Evolutionary conservation across 2,113 vertebrate species (phyloP), one percentile per base, ranked within the genome.

Genomic region (Rhinoderma darwinii): DNA sequence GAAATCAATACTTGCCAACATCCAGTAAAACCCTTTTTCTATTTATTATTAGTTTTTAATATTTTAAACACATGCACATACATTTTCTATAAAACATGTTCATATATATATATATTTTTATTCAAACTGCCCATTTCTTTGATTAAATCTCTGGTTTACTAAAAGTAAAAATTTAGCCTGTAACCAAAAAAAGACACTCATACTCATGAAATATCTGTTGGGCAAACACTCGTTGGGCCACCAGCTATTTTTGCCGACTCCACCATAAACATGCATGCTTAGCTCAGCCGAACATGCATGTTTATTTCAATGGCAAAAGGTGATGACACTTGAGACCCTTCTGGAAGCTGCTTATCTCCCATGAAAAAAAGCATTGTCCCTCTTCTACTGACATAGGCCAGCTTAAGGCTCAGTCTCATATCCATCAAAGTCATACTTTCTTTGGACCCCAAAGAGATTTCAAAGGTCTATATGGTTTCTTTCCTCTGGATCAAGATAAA

Each of bases 1-100:
- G 85, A 88, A 92, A 90, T 88, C 18, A 30, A 92, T 93, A 95
- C 92, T 94, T 95, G 92, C 92, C 93, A 95, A 93, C 91, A 93
- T 92, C 94, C 90, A 90, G 41, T n/a, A 20, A 43, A 68, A 79
- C 27, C 41, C 25, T 77, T 59, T 32, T 20, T 32, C 32, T 25
- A 32, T 47, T 85, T 12, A 5, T 10, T 43, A 8, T 18, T 32
- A 39, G 3, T 56, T 56, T 41, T 25, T 50, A 50, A 4, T 83
- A 35, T 35, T 0, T 14, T 68, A 20, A 1, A 20, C 2, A 47
- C 30, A 70, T 82, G 18, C 5, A 44, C 70, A 32, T 25, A 56
- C 18, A 35, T 35, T 41, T 51, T 37, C 44, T 32, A 32, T 47
- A 22, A 17, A 18, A 7, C 35, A 68, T n/a, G 6, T 22, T 25